These are phyloP conservation scores for Donacobius atricapilla DNA, from an alignment of 2,113 vertebrate species.

Conservation along the genomic window DNA sequence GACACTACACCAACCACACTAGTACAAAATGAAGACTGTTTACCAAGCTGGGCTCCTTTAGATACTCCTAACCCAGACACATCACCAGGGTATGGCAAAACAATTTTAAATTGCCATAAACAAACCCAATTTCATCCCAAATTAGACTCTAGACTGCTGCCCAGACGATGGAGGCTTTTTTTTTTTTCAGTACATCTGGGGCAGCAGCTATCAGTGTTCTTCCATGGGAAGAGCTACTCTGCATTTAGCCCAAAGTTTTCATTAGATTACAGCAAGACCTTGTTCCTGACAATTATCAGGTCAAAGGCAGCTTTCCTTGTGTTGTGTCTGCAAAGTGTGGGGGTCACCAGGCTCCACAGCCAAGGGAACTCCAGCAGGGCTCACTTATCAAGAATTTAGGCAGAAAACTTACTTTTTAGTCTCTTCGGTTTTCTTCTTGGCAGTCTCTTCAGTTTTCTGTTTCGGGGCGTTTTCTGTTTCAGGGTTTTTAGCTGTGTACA, in stretches of 20 bases:
- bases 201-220: not conserved
- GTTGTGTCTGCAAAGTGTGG: not conserved
- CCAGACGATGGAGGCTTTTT: not conserved
- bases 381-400: not conserved
- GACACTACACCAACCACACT: not conserved
- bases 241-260: not conserved
- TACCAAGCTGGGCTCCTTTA: not conserved
- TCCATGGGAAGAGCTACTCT: not conserved
- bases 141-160: not conserved
- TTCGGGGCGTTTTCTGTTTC: constrained; percentile 39
- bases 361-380: not conserved
- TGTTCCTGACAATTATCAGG: not conserved
- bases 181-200: not conserved
- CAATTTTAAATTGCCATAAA: not conserved
- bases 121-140: not conserved
- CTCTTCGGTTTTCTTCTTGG: constrained; percentile 42
- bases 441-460: constrained; percentile 47
- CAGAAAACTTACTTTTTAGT: constrained; percentile 47
- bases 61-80: not conserved
- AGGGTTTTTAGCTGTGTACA: constrained; percentile 44
- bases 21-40: not conserved
- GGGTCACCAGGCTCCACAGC: not conserved
- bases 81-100: not conserved
- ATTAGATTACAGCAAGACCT: not conserved
- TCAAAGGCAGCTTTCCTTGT: not conserved